Base-by-base conservation (phyloP, 2,113 vertebrate species). In the Scomber colias region DNA sequence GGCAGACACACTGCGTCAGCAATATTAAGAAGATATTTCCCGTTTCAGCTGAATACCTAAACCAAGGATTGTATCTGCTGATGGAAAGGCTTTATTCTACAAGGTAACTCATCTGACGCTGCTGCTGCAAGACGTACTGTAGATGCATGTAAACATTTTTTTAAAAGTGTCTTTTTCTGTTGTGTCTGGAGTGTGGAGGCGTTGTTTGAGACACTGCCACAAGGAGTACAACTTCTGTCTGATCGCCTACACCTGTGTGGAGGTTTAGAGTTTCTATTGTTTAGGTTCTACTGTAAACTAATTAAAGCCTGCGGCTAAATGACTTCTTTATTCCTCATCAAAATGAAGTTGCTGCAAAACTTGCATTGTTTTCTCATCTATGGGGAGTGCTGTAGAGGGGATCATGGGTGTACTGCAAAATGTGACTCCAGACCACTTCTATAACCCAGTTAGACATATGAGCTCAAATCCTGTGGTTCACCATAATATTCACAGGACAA, bases 31-130 rank as follows among this genome's bases (percentile, higher is more conserved):
- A 27, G 11, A 17, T 5, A 40, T 0, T 10, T 53, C 46, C 24
- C 15, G 62, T 31, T 68, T 63, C 69, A 57, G 71, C 75, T 69
- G 57, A 83, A 50, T 13, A 11, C 27, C 40, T 59, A 75, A 65
- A 65, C 57, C 70, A 27, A 50, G 63, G 75, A 69, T 48, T 71
- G 60, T n/a, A 13, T 65, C 35, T 69, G n/a, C 7, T 69, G 17
- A 46, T 69, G 46, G 75, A 17, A 7, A 45, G 11, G 51, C 24
- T 59, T 81, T 31, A 24, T 14, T 40, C 55, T 5, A 19, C 61
- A 16, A 46, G 0, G 3, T 30, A 24, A 40, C 8, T 9, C 35
- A 60, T 59, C 60, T 11, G 5, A 50, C 12, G 3, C 1, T 0
- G 69, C 54, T 46, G 9, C 51, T 15, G 9, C 59, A 8, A 56